Percentiles rank a stretch among this genome's conserved stretches.
Evolutionary conservation across 1,140 invertebrate species (phyloP).

Genomic region (Orius laevigatus): DNA sequence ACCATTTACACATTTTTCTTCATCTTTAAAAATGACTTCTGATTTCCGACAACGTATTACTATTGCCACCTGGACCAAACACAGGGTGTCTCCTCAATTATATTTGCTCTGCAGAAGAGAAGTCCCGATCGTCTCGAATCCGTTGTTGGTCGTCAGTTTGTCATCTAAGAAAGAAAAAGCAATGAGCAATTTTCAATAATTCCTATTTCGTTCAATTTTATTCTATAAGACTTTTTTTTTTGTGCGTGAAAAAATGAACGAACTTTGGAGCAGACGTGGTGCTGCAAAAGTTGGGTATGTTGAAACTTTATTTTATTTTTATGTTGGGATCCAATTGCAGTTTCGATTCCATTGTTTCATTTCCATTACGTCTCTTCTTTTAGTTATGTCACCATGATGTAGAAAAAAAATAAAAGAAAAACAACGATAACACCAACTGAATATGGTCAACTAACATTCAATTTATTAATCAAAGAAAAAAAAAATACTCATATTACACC

Average conservation of each 20-base stretch:
- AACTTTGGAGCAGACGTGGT: slow-evolving; percentile 8
- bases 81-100: slow-evolving; percentile 1
- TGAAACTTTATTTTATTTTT: neutral
- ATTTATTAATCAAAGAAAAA: no score
- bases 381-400: no score
- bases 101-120: slow-evolving; percentile 4
- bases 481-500: no score
- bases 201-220: neutral
- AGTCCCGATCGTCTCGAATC: neutral
- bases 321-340: no score
- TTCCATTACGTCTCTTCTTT: no score
- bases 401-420: no score
- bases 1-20: neutral
- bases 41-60: slow-evolving; percentile 7
- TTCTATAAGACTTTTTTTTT: neutral
- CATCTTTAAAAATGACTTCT: neutral
- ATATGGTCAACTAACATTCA: no score
- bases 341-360: no score
- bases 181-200: neutral
- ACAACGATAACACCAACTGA: no score
- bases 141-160: slow-evolving; percentile 6
- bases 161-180: slow-evolving; percentile 3
- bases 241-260: neutral
- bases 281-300: slow-evolving; percentile 3
- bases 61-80: slow-evolving; percentile 2